These are phyloP conservation scores for Muscidifurax raptorellus DNA, from an alignment of 1,140 invertebrate genomes.

Conservation along the genomic window DNA sequence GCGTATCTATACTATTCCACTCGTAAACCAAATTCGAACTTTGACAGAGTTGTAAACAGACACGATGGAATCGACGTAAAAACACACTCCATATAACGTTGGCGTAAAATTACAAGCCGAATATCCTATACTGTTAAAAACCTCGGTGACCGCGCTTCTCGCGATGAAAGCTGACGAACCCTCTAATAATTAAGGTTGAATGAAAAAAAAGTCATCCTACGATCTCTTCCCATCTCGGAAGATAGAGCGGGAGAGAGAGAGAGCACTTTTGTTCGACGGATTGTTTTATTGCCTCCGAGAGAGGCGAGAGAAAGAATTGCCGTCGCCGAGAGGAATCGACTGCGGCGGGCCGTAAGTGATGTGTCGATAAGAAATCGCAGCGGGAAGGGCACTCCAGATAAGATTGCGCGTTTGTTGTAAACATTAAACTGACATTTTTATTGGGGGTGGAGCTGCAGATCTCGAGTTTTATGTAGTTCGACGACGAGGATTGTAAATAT, in stretches of 20 bases:
- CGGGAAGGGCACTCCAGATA: not conserved
- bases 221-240: not conserved
- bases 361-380: constrained; percentile 33
- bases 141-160: not conserved
- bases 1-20: not conserved
- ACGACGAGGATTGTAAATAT: not conserved
- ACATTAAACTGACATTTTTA: constrained; percentile 29
- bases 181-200: constrained; percentile 11
- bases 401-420: constrained; percentile 31
- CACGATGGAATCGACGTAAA: not conserved
- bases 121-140: not conserved
- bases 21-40: not conserved
- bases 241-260: too few relatives aligned
- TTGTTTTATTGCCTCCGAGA: constrained; percentile 38
- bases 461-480: not conserved
- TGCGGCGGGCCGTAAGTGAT: constrained; percentile 1
- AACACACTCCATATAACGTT: not conserved
- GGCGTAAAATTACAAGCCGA: constrained; percentile 8
- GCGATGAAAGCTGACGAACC: not conserved
- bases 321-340: constrained; percentile 24
- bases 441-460: not conserved
- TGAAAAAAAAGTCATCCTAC: constrained; percentile 24
- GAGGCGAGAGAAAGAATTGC: constrained; percentile 37
- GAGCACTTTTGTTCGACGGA: constrained; percentile 8
- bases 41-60: not conserved